Evolutionary conservation across 2,113 vertebrate genomes (phyloP), one percentile per base, ranked within the genome.

Genomic region (Mesitornis unicolor): DNA sequence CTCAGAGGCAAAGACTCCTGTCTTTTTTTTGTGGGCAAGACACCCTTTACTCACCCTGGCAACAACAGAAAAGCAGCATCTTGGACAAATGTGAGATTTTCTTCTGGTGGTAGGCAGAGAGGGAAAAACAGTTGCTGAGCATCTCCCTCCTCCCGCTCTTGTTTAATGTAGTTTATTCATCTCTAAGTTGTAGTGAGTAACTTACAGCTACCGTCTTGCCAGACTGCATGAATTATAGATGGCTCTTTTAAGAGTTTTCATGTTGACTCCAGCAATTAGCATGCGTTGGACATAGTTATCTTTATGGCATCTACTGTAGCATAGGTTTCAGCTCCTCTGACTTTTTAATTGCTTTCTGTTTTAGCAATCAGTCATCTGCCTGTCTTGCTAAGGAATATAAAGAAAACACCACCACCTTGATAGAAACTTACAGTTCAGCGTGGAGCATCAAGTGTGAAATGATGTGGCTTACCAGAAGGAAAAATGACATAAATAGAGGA

Each of bases 221-320:
- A 94, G 93, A 78, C 51, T 74, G 77, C 89, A 95, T 97, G 93
- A 97, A 96, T 97, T 96, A 96, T 95, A 96, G 84, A 94, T 95
- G 83, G 71, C 83, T 87, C 63, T 95, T 97, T 95, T 95, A 95
- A 87, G 92, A 93, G 87, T 89, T 87, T 93, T 84, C 25, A 2
- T 94, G 91, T 86, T 47, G 89, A 53, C 80, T 96, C 79, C 61
- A 69, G 89, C 75, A 89, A 96, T 97, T 90, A 94, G 94, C 80
- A 84, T 94, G 91, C 54, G 1, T 69, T 68, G 88, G 95, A 80
- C 18, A 45, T 64, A 48, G 86, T 94, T 97, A 90, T 94, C 79
- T 87, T 79, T 85, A 73, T 77, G 87, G 79, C 79, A 92, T 95
- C 94, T 95, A 61, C 73, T 74, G 79, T 42, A 95, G 65, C 25